Conservation (phyloP, 2,888 invertebrate genomes). For the Apotomis turbidana region DNA sequence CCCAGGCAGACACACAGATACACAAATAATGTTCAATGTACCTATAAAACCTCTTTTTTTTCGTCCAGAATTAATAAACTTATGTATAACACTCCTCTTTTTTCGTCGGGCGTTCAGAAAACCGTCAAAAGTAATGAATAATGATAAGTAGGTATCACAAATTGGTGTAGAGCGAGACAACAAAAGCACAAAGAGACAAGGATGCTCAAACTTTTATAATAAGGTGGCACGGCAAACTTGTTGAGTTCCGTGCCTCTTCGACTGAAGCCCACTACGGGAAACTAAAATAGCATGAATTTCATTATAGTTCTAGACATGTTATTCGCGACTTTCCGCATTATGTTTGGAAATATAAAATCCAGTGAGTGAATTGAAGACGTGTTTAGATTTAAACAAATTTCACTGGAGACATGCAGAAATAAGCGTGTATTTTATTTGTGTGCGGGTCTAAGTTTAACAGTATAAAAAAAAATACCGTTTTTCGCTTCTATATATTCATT, state of each 20-base stretch:
- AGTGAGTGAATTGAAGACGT: neutral
- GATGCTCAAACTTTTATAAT: slow-evolving; percentile 22
- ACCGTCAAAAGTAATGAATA: no score
- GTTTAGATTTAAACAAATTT: neutral
- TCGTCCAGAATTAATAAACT: no score
- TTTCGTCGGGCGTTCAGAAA: no score
- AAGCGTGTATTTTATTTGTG: no score
- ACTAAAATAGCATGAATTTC: slow-evolving; percentile 17
- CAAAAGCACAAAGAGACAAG: slow-evolving; percentile 22
- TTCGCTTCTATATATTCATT: no score
- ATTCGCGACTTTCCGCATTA: neutral
- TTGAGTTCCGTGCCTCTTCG: slow-evolving; percentile 23
- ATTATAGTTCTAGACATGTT: neutral
- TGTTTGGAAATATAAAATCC: neutral
- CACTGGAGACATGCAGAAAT: no score
- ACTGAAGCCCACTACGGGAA: slow-evolving; percentile 10
- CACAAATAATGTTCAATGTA: no score
- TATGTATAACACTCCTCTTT: no score
- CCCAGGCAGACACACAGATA: no score
- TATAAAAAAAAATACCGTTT: no score
- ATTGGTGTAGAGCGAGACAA: slow-evolving; percentile 20
- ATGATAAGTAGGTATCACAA: slow-evolving; percentile 3
- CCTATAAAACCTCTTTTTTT: no score
- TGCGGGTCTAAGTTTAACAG: no score
- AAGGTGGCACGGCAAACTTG: slow-evolving; percentile 31